Base-by-base conservation (phyloP, 2,888 invertebrate species). In the Agrotis ipsilon region DNA sequence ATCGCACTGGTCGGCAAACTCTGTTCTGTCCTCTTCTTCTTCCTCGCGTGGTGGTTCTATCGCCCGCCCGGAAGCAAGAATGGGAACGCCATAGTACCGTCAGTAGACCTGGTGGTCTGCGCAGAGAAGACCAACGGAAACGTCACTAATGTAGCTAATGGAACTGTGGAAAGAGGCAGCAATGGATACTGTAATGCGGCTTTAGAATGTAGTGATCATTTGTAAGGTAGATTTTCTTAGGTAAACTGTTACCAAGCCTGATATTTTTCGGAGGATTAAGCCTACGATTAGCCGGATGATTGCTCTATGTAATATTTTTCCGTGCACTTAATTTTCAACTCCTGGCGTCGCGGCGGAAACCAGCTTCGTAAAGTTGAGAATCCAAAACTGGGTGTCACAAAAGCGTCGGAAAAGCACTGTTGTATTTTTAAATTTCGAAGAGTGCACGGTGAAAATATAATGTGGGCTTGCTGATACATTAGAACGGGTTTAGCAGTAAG, bases 41-140 rank as follows among this genome's bases (percentile, higher is more conserved):
- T 97, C 92, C 93, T 97, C 51, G 98, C 98, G 63, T 97, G 98
- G 97, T 97, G 97, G 97, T 97, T 97, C 89, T 98, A 98, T 93
- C 97, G 97, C 64, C 97, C 97, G 24, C 97, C 98, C 0, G 95
- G 96, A 9, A 89, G 90, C 27, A 92, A 91, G 86, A 90, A 83
- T 70, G 83, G 89, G 54, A 93, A 93, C 86, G 94, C 94, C 5
- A 89, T 93, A 13, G 91, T 91, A 0, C 94, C 95, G 0, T 92
- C 95, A 1, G 90, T 93, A 21, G 94, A 93, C 83, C 85, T 93
- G 13, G 91, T 92, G 27, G 90, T 93, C n/a, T 86, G 87, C 84
- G 86, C 81, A 0, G 92, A 92, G 75, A 93, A 92, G 86, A 87
- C 87, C 59, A 94, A 93, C 78, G 93, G 92, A 0, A 91, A 88